phyloP scores from a whole-genome alignment of 1,140 invertebrate species.

The Drosophila subpulchrella region DNA sequence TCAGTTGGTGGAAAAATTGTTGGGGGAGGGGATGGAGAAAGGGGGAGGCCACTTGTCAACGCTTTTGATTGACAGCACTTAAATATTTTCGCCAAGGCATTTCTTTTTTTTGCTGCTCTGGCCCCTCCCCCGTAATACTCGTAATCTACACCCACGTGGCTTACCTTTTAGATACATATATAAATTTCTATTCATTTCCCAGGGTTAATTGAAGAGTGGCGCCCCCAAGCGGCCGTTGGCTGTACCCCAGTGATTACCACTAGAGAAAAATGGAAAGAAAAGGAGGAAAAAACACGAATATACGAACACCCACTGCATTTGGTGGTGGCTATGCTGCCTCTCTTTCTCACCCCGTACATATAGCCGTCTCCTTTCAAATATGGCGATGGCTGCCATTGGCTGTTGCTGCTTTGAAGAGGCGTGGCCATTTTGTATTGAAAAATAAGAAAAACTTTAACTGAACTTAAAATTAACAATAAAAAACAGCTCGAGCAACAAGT shows the following conservation, averaged over 20 bases:
- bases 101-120: conserved; percentile 41
- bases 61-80: conserved; percentile 75
- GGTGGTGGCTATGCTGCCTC: conserved; percentile 57
- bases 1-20: conserved; percentile 1
- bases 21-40: neutral
- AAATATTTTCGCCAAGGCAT: conserved; percentile 70
- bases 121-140: conserved; percentile 28
- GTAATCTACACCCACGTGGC: conserved; percentile 31
- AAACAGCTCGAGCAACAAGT: conserved; percentile 64
- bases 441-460: neutral
- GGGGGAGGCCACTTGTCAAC: conserved; percentile 48
- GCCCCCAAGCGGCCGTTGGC: conserved; percentile 54
- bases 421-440: conserved; percentile 1
- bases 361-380: conserved; percentile 72
- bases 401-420: conserved; percentile 24
- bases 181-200: conserved; percentile 13
- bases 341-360: conserved; percentile 17
- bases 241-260: conserved; percentile 44
- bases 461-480: conserved; percentile 37
- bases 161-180: neutral
- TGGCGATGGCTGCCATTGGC: conserved; percentile 68
- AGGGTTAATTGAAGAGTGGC: conserved; percentile 39
- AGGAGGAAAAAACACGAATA: conserved; percentile 20
- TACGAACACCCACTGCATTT: conserved; percentile 60
- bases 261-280: conserved; percentile 30